Evolutionary conservation across 2,888 invertebrate species (phyloP).

Genomic region (Tetropium fuscum): DNA sequence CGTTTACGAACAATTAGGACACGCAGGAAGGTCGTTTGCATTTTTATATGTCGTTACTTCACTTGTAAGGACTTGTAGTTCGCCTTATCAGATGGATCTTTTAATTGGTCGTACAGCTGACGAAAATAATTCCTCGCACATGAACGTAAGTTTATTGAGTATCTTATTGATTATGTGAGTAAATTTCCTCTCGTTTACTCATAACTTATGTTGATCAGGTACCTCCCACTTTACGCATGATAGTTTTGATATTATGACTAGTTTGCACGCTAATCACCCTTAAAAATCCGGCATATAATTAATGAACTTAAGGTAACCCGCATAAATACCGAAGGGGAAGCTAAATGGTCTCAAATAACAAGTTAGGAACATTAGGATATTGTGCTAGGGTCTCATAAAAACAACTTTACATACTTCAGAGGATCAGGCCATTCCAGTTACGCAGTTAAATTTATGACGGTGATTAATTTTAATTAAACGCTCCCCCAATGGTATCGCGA

Average conservation of each 20-base stretch:
- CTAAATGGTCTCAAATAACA: conserved; percentile 19
- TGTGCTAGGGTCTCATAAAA: conserved; percentile 10
- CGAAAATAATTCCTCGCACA: too few species aligned
- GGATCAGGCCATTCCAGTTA: neutral
- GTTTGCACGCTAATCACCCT: neutral
- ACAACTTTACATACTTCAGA: conserved; percentile 3
- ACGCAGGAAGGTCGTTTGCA: too few species aligned
- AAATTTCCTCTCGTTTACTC: too few species aligned
- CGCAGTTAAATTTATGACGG: neutral
- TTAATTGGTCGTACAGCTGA: too few species aligned
- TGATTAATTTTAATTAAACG: conserved; percentile 5
- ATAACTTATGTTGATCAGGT: too few species aligned
- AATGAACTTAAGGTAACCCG: conserved; percentile 5
- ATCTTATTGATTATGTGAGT: too few species aligned
- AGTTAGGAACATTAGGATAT: conserved; percentile 16
- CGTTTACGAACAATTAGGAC: too few species aligned
- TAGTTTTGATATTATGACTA: conserved; percentile 1
- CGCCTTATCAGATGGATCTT: too few species aligned
- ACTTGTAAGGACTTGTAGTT: too few species aligned
- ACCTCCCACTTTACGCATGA: neutral
- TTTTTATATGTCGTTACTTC: too few species aligned
- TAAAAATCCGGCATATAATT: conserved; percentile 1
- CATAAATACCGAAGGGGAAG: conserved; percentile 1
- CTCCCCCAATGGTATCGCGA: too few species aligned
- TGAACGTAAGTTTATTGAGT: too few species aligned